These are phyloP conservation scores for Trialeurodes vaporariorum DNA, from an alignment of 1,140 invertebrate species.

Conservation along the genomic window DNA sequence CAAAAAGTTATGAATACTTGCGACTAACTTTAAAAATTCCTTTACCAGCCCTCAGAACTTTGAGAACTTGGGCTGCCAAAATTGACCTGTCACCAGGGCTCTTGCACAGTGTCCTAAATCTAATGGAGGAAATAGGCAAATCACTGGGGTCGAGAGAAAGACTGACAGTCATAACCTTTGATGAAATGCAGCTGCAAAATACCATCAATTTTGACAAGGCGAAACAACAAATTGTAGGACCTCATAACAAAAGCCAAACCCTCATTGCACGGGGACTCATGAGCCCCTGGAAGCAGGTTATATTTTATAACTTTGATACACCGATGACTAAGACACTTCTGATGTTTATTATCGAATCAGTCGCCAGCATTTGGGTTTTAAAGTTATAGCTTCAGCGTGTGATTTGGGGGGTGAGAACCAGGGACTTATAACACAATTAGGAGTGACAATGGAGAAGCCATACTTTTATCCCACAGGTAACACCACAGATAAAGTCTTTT, in stretches of 20 bases:
- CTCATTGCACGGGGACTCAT: slow-evolving; percentile 3
- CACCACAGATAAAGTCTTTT: neutral
- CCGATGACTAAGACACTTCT: neutral
- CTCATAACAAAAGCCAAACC: slow-evolving; percentile 2
- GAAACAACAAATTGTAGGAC: slow-evolving; percentile 2
- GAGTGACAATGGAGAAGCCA: neutral
- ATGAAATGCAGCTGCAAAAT: no score
- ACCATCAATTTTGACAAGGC: neutral
- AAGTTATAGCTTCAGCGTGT: neutral
- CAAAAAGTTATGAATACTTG: no score
- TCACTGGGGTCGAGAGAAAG: no score
- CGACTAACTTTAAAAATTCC: no score
- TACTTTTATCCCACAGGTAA: neutral
- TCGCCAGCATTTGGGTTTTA: neutral
- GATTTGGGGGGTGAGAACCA: slow-evolving; percentile 1
- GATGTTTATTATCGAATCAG: neutral
- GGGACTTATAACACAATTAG: neutral
- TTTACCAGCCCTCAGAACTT: no score
- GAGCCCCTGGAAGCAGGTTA: slow-evolving; percentile 1
- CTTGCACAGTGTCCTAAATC: no score
- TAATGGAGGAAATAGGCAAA: no score
- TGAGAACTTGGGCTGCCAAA: no score
- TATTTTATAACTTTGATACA: slow-evolving; percentile 3
- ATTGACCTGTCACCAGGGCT: no score
- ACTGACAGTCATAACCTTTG: no score